Evolutionary conservation across 2,113 vertebrate genomes (phyloP).

Genomic region (Pollachius pollachius): DNA sequence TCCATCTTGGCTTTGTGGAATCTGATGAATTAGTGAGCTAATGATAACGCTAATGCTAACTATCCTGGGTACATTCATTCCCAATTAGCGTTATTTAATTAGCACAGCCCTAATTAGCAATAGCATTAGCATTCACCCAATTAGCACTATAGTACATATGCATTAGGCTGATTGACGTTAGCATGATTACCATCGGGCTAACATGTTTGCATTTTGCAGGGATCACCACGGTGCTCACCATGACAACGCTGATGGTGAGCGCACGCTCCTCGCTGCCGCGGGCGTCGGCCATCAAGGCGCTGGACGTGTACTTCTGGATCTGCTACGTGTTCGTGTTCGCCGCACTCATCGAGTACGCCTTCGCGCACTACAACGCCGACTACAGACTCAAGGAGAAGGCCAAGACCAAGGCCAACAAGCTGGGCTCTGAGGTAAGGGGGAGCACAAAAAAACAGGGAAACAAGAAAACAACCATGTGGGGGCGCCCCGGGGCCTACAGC

Average conservation of each 20-base stretch:
- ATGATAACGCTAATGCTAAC: no score
- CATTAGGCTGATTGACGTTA: no score
- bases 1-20: not conserved
- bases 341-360: conserved; percentile 93
- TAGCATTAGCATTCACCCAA: no score
- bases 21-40: no score
- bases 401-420: conserved; percentile 83
- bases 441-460: conserved; percentile 24
- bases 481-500: no score
- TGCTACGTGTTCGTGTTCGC: conserved; percentile 98
- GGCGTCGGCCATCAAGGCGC: conserved; percentile 92
- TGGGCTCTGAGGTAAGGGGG: conserved; percentile 85
- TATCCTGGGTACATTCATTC: no score
- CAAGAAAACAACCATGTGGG: not conserved
- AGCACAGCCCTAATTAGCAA: no score
- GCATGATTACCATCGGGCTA: not conserved
- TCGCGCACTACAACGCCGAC: conserved; percentile 96
- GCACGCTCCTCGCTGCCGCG: conserved; percentile 91
- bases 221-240: conserved; percentile 96
- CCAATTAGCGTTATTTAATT: no score
- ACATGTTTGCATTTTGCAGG: conserved; percentile 66
- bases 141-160: no score
- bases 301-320: conserved; percentile 99
- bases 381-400: conserved; percentile 92
- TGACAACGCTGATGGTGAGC: conserved; percentile 97